Conservation (phyloP, 1,140 invertebrate genomes). For the Saccostrea glomerata region DNA sequence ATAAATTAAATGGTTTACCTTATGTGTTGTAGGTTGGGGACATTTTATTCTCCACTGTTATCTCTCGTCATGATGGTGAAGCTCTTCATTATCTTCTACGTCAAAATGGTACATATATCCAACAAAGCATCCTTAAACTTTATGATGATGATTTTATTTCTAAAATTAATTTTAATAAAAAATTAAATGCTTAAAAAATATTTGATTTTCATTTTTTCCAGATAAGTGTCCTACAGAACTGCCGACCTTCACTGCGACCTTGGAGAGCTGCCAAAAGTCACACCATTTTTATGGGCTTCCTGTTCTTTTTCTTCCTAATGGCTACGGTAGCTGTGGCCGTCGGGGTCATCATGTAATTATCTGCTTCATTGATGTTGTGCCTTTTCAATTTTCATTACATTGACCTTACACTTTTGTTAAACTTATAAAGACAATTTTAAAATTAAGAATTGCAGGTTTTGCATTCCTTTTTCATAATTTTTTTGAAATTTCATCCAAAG, state of each 20-base stretch:
- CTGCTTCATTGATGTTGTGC: not conserved
- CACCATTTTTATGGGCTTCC: constrained; percentile 85
- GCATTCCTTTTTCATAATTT: constrained; percentile 42
- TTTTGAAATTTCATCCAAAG: constrained; percentile 57
- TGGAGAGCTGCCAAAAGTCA: constrained; percentile 87
- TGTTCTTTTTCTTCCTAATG: constrained; percentile 84
- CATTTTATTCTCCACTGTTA: constrained; percentile 85
- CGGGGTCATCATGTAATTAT: constrained; percentile 81
- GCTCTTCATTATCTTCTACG: constrained; percentile 85
- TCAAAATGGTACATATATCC: constrained; percentile 81
- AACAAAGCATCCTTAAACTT: no score
- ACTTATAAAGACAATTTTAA: no score
- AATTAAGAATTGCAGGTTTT: no score
- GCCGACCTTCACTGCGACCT: constrained; percentile 73
- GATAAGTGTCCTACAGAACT: constrained; percentile 73
- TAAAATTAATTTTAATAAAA: no score
- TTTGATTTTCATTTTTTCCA: constrained; percentile 58
- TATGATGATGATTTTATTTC: no score
- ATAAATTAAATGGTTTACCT: no score
- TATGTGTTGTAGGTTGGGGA: constrained; percentile 80
- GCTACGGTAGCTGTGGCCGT: constrained; percentile 82
- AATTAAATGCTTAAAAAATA: no score
- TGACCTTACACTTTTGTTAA: no score
- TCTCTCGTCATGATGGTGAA: constrained; percentile 84
- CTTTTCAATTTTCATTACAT: no score